A percentile compares a stretch with the other conserved stretches of the same genome.
These are phyloP conservation scores for Artemia franciscana DNA, from an alignment of 1,140 invertebrate species.

Conservation along the genomic window DNA sequence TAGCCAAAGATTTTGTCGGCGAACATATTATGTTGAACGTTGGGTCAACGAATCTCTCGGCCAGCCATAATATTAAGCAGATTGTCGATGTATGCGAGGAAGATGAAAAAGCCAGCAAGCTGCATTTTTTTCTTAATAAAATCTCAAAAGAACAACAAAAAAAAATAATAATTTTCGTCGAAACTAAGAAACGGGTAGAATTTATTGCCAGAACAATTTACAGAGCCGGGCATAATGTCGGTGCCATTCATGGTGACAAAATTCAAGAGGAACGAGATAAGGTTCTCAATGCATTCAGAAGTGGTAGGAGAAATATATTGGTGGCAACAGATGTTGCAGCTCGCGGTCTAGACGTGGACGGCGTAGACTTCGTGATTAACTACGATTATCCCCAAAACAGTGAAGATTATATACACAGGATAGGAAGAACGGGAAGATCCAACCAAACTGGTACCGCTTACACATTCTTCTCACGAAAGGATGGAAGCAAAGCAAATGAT, in stretches of 20 bases:
- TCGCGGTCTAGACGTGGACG: too few relatives aligned
- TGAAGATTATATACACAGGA: too few relatives aligned
- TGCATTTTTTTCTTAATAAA: constrained; percentile 58
- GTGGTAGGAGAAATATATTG: too few relatives aligned
- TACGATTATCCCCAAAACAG: too few relatives aligned
- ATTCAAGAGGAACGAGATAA: constrained; percentile 90
- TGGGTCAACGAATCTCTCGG: constrained; percentile 69
- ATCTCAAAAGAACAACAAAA: constrained; percentile 76
- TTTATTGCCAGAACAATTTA: constrained; percentile 67
- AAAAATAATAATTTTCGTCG: constrained; percentile 95
- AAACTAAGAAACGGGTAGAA: constrained; percentile 92
- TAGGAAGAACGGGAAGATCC: constrained; percentile 79
- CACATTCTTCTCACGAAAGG: constrained; percentile 86
- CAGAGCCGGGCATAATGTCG: too few relatives aligned
- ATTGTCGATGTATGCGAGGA: constrained; percentile 82
- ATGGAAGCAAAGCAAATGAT: constrained; percentile 72
- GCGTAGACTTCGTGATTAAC: constrained; percentile 95
- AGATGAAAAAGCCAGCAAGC: too few relatives aligned
- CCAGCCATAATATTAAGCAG: constrained; percentile 92
- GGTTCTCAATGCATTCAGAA: too few relatives aligned
- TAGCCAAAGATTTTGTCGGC: constrained; percentile 68
- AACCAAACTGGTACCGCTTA: constrained; percentile 86
- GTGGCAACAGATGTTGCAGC: too few relatives aligned
- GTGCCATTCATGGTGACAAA: constrained; percentile 95
- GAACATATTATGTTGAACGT: constrained; percentile 83